These are phyloP conservation scores for Sebastes schlegelii DNA, from an alignment of 2,113 vertebrate genomes.

Conservation along the genomic window DNA sequence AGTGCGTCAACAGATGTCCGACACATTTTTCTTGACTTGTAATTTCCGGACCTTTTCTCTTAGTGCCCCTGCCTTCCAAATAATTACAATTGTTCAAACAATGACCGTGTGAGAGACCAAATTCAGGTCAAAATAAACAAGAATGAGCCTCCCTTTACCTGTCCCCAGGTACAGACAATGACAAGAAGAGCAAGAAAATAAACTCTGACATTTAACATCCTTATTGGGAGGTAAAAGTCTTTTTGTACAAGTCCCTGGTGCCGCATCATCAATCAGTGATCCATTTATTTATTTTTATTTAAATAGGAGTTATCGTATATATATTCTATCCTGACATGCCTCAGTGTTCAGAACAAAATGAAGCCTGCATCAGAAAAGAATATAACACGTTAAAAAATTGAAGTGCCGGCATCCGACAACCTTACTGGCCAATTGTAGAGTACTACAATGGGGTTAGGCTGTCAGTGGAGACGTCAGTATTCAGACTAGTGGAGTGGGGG, in stretches of 20 bases:
- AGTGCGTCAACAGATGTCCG: conserved; percentile 13
- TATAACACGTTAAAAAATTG: conserved; percentile 39
- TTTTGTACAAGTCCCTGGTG: conserved; percentile 59
- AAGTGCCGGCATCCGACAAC: conserved; percentile 55
- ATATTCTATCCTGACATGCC: conserved; percentile 59
- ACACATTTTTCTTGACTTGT: conserved; percentile 40
- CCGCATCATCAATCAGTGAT: conserved; percentile 44
- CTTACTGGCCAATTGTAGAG: conserved; percentile 69
- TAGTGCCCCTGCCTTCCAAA: conserved; percentile 18
- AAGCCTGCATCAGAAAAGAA: conserved; percentile 55
- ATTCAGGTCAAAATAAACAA: conserved; percentile 57
- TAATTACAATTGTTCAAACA: conserved; percentile 55
- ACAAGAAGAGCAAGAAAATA: conserved; percentile 72
- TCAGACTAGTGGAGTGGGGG: conserved; percentile 58
- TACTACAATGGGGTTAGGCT: conserved; percentile 64
- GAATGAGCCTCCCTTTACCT: conserved; percentile 56
- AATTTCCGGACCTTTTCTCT: conserved; percentile 34
- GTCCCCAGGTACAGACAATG: conserved; percentile 62
- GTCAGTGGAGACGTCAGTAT: conserved; percentile 60
- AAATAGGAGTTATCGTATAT: conserved; percentile 33
- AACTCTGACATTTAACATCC: conserved; percentile 64
- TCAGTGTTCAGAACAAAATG: conserved; percentile 42
- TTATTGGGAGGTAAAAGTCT: conserved; percentile 56
- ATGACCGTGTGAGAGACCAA: conserved; percentile 28
- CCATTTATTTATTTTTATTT: conserved; percentile 35